Conservation (phyloP, 2,797 vertebrate species). For the Linurgus olivaceus region DNA sequence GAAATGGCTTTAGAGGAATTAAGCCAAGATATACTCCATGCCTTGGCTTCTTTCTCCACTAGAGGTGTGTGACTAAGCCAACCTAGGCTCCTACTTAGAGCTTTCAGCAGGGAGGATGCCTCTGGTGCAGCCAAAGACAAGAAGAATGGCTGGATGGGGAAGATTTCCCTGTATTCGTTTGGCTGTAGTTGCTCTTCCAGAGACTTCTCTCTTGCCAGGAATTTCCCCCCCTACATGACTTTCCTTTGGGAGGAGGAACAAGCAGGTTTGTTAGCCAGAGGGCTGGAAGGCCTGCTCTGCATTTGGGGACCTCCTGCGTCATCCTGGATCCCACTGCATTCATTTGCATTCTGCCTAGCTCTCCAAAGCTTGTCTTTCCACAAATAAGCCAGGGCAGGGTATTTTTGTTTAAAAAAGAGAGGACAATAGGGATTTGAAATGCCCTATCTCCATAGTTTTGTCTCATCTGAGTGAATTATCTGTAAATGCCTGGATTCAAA, state of each 20-base stretch:
- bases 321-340: background rate
- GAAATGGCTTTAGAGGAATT: background rate
- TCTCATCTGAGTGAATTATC: slow-evolving; percentile 3
- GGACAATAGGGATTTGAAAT: background rate
- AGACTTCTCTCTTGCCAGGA: background rate
- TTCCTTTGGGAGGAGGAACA: background rate
- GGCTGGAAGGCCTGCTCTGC: background rate
- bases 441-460: background rate
- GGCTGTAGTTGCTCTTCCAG: background rate
- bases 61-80: background rate
- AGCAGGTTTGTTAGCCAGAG: background rate
- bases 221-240: background rate
- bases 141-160: background rate
- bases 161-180: background rate
- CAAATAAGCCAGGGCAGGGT: background rate
- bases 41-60: background rate
- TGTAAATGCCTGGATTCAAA: background rate
- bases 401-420: slow-evolving; percentile 3
- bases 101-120: background rate
- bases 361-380: background rate
- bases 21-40: background rate
- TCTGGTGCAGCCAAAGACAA: background rate
- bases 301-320: background rate
- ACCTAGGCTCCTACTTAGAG: background rate
- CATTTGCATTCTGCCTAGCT: background rate